Evolutionary conservation across 2,797 vertebrate genomes (phyloP).

Genomic region (Lepus oiostolus): DNA sequence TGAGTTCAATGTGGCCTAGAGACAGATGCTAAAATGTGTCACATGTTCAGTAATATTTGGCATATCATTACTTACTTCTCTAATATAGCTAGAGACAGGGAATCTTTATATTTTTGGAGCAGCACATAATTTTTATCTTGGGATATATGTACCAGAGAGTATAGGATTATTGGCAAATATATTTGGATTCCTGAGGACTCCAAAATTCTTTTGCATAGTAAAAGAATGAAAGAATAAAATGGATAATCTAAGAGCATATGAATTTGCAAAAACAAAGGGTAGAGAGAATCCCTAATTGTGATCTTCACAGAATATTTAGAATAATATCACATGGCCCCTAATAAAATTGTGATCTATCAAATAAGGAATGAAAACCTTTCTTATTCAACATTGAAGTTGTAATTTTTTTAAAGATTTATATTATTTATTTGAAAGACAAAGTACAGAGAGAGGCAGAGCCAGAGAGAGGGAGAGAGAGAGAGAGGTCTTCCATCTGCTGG

Average conservation of each 20-base stretch:
- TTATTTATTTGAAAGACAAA: too few relatives aligned
- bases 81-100: not conserved
- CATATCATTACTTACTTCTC: not conserved
- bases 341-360: not conserved
- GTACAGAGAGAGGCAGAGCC: too few relatives aligned
- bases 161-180: not conserved
- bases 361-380: not conserved
- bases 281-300: not conserved
- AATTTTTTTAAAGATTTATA: not conserved
- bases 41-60: not conserved
- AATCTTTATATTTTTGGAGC: not conserved
- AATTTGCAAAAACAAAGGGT: not conserved
- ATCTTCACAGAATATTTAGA: not conserved
- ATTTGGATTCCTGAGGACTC: not conserved
- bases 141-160: not conserved
- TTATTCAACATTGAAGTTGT: not conserved
- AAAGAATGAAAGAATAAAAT: not conserved
- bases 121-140: not conserved
- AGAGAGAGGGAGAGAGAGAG: too few relatives aligned
- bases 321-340: not conserved
- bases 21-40: not conserved
- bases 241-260: not conserved
- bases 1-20: too few relatives aligned
- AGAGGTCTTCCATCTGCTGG: too few relatives aligned
- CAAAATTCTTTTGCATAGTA: not conserved